Base-by-base conservation (phyloP, 2,797 vertebrate species). In the Syndactyla subalaris region DNA sequence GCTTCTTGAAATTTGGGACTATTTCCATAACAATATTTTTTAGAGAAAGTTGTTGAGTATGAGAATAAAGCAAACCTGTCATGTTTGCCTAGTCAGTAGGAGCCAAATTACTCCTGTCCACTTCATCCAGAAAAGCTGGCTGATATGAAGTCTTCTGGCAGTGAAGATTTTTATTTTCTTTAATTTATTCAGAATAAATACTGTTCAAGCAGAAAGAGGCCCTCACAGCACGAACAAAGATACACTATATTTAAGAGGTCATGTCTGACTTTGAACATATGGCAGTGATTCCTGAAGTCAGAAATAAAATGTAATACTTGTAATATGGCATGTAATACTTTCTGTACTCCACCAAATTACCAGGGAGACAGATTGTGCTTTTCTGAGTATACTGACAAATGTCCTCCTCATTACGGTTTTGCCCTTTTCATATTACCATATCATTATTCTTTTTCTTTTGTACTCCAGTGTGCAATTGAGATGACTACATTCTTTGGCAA, bases 211-310 rank as follows among this genome's bases (percentile, higher is more conserved):
- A 3, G 72, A 51, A 80, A 45, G 45, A 65, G 94, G 81, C 80
- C 92, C 3, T 30, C 61, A 87, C 72, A 96, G 90, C 46, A 14
- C 1, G 45, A 95, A 90, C 63, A 96, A 97, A 94, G 91, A 95
- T 76, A 88, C 2, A 39, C 62, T 97, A 83, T 95, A 94, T 88
- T 96, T 92, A 96, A 97, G 96, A 96, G 92, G 95, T 89, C 65
- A n/a, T 96, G 95, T 94, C 94, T 94, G 74, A 92, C 79, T 97
- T 96, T 80, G 84, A 96, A 94, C 96, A 96, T 97, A 98, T 95
- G 95, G 97, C 89, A 91, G 90, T 49, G 51, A 94, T 96, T 97
- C 95, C 94, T 96, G 95, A 97, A 97, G 88, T 95, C 80, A 97
- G 93, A 84, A 95, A 95, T 70, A 95, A 96, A 97, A 95, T 94